Conservation (phyloP, 2,797 vertebrate genomes). For the Neomorphus geoffroyi region DNA sequence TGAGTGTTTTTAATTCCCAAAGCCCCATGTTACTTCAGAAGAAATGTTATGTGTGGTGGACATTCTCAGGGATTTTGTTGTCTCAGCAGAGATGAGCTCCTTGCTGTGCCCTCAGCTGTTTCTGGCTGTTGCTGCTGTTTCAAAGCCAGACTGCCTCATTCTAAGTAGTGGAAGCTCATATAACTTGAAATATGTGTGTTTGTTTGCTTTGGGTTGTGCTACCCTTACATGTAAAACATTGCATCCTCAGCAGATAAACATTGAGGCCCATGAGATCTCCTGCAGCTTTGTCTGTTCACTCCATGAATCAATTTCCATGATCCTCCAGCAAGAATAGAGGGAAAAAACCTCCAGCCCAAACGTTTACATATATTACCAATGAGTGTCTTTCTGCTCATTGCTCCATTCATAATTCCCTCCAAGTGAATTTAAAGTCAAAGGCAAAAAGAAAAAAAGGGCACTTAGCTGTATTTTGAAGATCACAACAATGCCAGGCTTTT, state of each 20-base stretch:
- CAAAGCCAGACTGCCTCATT: not conserved
- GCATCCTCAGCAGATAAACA: not conserved
- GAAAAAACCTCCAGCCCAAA: not conserved
- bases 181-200: not conserved
- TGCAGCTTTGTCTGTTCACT: not conserved
- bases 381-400: not conserved
- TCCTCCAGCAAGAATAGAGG: not conserved
- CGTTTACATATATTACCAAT: not conserved
- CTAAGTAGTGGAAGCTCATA: not conserved
- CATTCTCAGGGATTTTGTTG: not conserved
- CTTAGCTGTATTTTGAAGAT: not conserved
- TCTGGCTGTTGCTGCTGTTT: not conserved
- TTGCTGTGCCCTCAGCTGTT: not conserved
- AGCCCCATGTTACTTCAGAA: not conserved
- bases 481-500: not conserved
- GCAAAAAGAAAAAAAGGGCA: not conserved
- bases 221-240: not conserved
- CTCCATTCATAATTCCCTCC: not conserved
- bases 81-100: not conserved
- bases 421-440: not conserved
- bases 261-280: not conserved
- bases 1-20: not conserved
- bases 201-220: not conserved
- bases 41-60: not conserved
- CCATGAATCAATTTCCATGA: not conserved